A percentile compares a stretch with the other conserved stretches of the same genome.
Evolutionary conservation across 2,888 invertebrate species (phyloP).

Genomic region (Boloria euphrosyne): DNA sequence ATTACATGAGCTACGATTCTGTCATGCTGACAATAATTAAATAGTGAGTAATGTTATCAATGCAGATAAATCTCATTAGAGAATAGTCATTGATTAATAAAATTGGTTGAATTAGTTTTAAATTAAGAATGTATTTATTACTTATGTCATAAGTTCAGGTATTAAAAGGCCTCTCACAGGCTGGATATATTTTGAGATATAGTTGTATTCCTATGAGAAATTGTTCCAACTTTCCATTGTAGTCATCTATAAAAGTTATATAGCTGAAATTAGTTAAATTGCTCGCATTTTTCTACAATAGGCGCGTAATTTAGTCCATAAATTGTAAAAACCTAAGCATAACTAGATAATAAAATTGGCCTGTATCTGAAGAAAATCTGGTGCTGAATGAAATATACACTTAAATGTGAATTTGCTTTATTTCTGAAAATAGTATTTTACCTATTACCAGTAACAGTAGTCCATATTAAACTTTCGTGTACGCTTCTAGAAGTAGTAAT

Average conservation of each 20-base stretch:
- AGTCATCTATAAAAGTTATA: slow-evolving; percentile 37
- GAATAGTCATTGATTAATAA: slow-evolving; percentile 63
- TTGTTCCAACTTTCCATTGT: slow-evolving; percentile 35
- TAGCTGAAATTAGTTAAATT: slow-evolving; percentile 37
- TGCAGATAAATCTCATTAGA: slow-evolving; percentile 75
- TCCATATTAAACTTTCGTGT: slow-evolving; percentile 19
- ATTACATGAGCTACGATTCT: slow-evolving; percentile 36
- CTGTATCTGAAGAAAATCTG: slow-evolving; percentile 31
- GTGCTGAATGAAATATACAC: slow-evolving; percentile 38
- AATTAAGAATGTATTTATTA: slow-evolving; percentile 70
- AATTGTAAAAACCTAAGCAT: slow-evolving; percentile 34
- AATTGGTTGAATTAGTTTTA: slow-evolving; percentile 69
- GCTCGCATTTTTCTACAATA: slow-evolving; percentile 34
- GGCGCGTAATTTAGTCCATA: slow-evolving; percentile 32
- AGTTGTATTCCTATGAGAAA: slow-evolving; percentile 36
- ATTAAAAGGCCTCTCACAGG: slow-evolving; percentile 49
- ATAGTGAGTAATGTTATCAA: slow-evolving; percentile 66
- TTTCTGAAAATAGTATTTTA: slow-evolving; percentile 27
- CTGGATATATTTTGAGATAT: slow-evolving; percentile 40
- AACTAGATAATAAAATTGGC: slow-evolving; percentile 37
- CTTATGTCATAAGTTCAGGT: slow-evolving; percentile 56
- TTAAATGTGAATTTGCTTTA: slow-evolving; percentile 35
- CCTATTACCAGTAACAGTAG: slow-evolving; percentile 23
- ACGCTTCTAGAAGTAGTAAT: slow-evolving; percentile 21
- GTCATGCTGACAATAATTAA: slow-evolving; percentile 57